A percentile compares a stretch with the other conserved stretches of the same genome.
phyloP scores from a whole-genome alignment of 2,888 invertebrate species.

The Perdita meconis region DNA sequence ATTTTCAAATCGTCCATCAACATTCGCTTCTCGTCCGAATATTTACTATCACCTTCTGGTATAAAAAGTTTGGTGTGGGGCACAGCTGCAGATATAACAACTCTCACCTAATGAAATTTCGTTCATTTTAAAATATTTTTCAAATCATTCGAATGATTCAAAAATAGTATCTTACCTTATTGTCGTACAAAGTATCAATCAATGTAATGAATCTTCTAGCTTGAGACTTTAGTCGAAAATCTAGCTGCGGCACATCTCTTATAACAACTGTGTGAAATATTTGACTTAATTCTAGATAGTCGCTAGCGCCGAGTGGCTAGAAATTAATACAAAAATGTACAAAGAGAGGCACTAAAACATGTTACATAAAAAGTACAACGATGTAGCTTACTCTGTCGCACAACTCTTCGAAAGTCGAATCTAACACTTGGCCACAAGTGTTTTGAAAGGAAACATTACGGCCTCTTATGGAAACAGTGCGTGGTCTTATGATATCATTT shows the following conservation, averaged over 20 bases:
- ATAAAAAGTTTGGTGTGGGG: conserved; percentile 91
- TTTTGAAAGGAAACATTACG: conserved; percentile 94
- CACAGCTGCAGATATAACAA: conserved; percentile 94
- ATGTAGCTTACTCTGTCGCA: conserved; percentile 91
- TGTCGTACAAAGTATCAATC: conserved; percentile 98
- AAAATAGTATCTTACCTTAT: conserved; percentile 87
- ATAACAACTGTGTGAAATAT: conserved; percentile 98
- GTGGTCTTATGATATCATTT: conserved; percentile 94
- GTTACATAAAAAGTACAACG: neutral
- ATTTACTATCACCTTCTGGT: conserved; percentile 85
- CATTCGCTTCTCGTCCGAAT: conserved; percentile 92
- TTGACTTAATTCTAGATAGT: conserved; percentile 96
- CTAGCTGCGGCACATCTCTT: conserved; percentile 94
- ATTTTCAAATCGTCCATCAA: conserved; percentile 98
- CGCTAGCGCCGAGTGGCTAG: conserved; percentile 95
- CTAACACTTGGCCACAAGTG: conserved; percentile 96
- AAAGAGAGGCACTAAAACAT: neutral
- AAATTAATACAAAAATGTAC: conserved; percentile 22
- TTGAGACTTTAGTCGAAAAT: conserved; percentile 92
- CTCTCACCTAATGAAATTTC: conserved; percentile 86
- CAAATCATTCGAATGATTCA: conserved; percentile 39
- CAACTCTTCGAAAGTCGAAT: conserved; percentile 94
- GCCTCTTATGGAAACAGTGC: conserved; percentile 94
- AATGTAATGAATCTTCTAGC: conserved; percentile 97
- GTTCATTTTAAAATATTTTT: conserved; percentile 5